A percentile compares a stretch with the other conserved stretches of the same genome.
phyloP scores from a whole-genome alignment of 2,797 vertebrate genomes.

The Manis pentadactyla region DNA sequence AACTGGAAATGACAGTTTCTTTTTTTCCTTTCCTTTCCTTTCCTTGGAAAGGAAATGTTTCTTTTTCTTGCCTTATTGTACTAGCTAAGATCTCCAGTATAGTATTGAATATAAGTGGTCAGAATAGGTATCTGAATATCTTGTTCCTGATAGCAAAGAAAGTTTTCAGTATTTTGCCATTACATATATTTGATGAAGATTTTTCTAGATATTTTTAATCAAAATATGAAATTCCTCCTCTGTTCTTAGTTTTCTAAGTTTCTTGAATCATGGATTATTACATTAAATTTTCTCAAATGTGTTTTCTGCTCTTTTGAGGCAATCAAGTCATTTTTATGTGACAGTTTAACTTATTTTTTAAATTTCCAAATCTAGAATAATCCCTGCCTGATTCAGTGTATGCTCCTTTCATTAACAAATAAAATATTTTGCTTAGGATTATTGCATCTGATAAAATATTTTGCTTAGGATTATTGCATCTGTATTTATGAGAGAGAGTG shows the following conservation, averaged over 20 bases:
- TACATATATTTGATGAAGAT: background rate
- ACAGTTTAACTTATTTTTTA: background rate
- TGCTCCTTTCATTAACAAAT: background rate
- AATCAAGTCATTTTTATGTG: background rate
- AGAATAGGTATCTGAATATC: background rate
- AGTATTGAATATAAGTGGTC: background rate
- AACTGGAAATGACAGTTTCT: background rate
- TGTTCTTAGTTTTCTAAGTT: background rate
- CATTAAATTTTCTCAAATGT: background rate
- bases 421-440: background rate
- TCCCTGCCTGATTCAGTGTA: background rate
- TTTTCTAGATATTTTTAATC: background rate
- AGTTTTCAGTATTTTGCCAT: background rate
- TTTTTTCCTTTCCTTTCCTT: background rate
- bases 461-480: background rate
- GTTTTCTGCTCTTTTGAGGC: conserved; percentile 13
- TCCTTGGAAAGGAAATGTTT: background rate
- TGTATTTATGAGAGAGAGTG: background rate
- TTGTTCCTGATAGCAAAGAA: background rate
- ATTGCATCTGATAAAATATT: background rate
- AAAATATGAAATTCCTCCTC: background rate
- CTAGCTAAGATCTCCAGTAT: background rate
- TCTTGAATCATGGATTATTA: background rate
- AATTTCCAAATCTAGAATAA: background rate
- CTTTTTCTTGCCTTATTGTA: background rate